Base-by-base conservation (phyloP, 2,113 vertebrate genomes). In the Rallus limicola region DNA sequence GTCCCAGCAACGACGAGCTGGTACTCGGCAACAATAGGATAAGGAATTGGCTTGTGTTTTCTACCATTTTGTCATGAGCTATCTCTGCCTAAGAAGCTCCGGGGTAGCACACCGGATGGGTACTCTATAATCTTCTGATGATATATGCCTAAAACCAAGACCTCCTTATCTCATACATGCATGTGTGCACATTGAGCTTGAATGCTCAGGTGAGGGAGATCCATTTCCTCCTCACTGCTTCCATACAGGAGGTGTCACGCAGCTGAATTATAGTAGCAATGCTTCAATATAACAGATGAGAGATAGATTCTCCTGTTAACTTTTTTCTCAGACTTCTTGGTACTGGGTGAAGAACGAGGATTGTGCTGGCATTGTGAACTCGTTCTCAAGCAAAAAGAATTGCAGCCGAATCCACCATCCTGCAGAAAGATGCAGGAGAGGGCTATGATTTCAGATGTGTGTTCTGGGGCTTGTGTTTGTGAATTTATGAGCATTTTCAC, bases 71-170 rank as follows among this genome's bases (percentile, higher is more conserved):
- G 55, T 19, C 31, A n/a, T 36, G 60, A 34, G 59, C 14, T 25
- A 18, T 18, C 23, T 62, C 38, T 77, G 42, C 64, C 74, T 81
- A 36, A 81, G 34, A n/a, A 92, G 36, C 36, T 86, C 64, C 28
- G n/a, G 40, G 18, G 9, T 2, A 31, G 42, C 1, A 3, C 0
- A 0, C 36, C 40, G 56, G 10, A 10, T 16, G 11, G 46, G 38
- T 14, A 24, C 70, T 52, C 29, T 24, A 2, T 68, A 25, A 44
- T 9, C 42, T 34, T 64, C 58, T 58, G 36, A 58, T 56, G 26
- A 24, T 56, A 26, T 4, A n/a, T 2, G 20, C 55, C 67, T 56
- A 50, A 95, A 95, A 2, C 15, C 53, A 55, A 70, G 40, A 38
- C 10, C 20, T 77, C 56, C 38, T 91, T 71, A 28, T 36, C 50